Conservation (phyloP, 2,888 invertebrate genomes). For the Argyra leucocephala region DNA sequence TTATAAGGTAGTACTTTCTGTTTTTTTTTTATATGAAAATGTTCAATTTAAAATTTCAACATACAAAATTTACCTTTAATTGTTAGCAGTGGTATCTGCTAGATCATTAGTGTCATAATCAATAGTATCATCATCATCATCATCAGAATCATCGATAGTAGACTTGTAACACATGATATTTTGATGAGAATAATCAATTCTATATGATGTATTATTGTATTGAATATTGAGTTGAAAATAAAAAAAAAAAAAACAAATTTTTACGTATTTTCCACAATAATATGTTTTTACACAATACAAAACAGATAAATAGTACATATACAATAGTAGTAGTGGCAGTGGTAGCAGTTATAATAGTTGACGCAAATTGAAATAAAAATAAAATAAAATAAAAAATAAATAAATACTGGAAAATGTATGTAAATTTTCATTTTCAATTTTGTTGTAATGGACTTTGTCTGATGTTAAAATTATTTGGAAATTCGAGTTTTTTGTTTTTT, state of each 20-base stretch:
- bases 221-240: background rate
- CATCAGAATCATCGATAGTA: background rate
- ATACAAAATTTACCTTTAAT: slow-evolving; percentile 7
- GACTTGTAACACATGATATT: background rate
- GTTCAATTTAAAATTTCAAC: background rate
- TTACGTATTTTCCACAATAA: too few species aligned
- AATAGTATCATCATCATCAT: background rate
- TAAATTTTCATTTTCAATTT: too few species aligned
- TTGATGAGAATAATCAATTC: too few species aligned
- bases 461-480: slow-evolving; percentile 3
- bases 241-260: too few species aligned
- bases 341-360: too few species aligned
- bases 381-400: too few species aligned
- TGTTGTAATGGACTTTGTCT: background rate
- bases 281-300: too few species aligned
- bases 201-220: background rate
- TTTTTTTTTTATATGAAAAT: background rate
- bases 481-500: background rate
- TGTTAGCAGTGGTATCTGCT: background rate
- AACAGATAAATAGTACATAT: too few species aligned
- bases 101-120: too few species aligned
- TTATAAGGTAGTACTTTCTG: background rate
- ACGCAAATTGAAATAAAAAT: too few species aligned
- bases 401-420: too few species aligned
- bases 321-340: too few species aligned